These are phyloP conservation scores for Scomber colias DNA, from an alignment of 2,113 vertebrate species.

Conservation along the genomic window DNA sequence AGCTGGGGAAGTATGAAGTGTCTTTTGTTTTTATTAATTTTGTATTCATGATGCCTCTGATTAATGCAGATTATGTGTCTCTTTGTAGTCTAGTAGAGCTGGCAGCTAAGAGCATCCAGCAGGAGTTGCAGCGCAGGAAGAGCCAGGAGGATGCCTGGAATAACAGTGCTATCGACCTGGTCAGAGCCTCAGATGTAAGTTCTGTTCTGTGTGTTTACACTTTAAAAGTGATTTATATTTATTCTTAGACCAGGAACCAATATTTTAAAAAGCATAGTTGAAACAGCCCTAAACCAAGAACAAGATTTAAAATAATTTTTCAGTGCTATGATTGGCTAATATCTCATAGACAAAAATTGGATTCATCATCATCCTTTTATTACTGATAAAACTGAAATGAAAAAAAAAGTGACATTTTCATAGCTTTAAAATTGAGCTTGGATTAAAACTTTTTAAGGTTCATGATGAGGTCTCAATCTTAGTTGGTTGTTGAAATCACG, in stretches of 20 bases:
- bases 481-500: background rate
- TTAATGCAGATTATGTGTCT: slow-evolving; percentile 32
- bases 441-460: background rate
- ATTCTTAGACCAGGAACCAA: too few species aligned
- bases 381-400: background rate
- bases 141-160: slow-evolving; percentile 97
- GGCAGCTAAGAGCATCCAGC: slow-evolving; percentile 91
- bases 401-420: background rate
- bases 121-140: slow-evolving; percentile 87
- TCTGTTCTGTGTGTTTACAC: background rate
- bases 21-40: background rate
- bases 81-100: slow-evolving; percentile 89
- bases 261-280: too few species aligned
- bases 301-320: too few species aligned
- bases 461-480: background rate
- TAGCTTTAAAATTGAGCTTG: background rate
- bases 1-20: background rate
- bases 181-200: slow-evolving; percentile 93
- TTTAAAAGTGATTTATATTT: too few species aligned
- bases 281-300: background rate
- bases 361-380: background rate
- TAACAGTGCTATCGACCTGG: slow-evolving; percentile 92
- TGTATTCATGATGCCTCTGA: background rate
- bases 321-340: too few species aligned
- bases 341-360: too few species aligned